phyloP scores from a whole-genome alignment of 2,113 vertebrate species.

The Myanophis thanlyinensis region DNA sequence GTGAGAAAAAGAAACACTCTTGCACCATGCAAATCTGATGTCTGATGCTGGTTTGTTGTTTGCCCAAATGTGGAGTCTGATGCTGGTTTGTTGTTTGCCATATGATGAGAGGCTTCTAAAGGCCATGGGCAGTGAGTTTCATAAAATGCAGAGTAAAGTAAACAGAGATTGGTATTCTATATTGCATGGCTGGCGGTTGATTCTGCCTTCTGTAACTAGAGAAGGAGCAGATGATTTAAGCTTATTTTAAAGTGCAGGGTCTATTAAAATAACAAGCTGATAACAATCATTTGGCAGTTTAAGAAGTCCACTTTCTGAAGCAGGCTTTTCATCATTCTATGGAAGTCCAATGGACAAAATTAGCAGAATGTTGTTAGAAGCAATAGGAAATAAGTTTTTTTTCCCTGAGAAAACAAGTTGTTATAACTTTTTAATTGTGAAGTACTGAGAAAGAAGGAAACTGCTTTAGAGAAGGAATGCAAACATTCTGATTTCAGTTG shows the following conservation, averaged over 20 bases:
- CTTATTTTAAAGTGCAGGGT: constrained; percentile 59
- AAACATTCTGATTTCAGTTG: background rate
- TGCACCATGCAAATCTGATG: too few relatives aligned
- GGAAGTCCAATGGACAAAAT: constrained; percentile 31
- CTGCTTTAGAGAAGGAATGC: background rate
- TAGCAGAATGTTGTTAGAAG: constrained; percentile 40
- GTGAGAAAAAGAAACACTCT: background rate
- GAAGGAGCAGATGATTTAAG: constrained; percentile 61
- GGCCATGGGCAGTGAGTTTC: constrained; percentile 5
- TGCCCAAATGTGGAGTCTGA: background rate
- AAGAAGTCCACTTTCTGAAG: constrained; percentile 40
- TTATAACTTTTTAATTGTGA: background rate
- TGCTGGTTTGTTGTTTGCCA: background rate
- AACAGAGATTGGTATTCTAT: constrained; percentile 31
- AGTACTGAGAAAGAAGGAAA: fast-evolving
- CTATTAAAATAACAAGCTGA: constrained; percentile 58
- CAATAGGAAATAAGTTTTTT: constrained; percentile 2
- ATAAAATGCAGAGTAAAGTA: constrained; percentile 38
- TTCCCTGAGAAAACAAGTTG: background rate
- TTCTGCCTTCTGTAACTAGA: constrained; percentile 48
- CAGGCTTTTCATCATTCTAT: constrained; percentile 47
- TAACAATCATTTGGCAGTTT: constrained; percentile 50
- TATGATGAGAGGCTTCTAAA: background rate
- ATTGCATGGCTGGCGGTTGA: constrained; percentile 37
- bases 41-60: background rate